Evolutionary conservation across 2,888 invertebrate genomes (phyloP).

Genomic region (Celastrina argiolus): DNA sequence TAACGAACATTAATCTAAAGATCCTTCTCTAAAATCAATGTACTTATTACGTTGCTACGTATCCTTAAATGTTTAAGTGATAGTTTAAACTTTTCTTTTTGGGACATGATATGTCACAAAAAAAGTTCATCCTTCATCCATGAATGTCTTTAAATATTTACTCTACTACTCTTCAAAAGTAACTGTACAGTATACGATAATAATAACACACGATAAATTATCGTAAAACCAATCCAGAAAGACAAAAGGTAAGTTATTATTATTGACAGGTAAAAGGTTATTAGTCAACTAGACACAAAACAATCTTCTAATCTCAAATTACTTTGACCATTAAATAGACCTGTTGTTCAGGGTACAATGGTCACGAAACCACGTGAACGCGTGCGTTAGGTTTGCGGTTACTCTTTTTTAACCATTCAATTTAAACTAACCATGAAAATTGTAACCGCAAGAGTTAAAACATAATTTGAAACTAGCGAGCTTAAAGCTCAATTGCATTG

Average conservation of each 20-base stretch:
- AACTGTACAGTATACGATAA: no score
- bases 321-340: conserved; percentile 13
- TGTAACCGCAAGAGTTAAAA: conserved; percentile 45
- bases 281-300: background rate
- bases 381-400: conserved; percentile 53
- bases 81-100: no score
- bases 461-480: conserved; percentile 19
- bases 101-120: no score
- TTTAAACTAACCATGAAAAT: conserved; percentile 55
- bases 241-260: background rate
- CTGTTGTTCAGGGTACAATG: background rate
- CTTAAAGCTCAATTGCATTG: background rate
- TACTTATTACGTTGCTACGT: no score
- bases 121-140: no score
- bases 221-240: no score
- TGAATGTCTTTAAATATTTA: no score
- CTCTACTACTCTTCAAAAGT: no score
- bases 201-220: no score
- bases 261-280: background rate
- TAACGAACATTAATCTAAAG: no score
- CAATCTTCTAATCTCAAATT: background rate
- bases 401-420: conserved; percentile 43
- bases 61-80: no score
- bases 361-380: conserved; percentile 42
- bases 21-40: no score